phyloP scores from a whole-genome alignment of 2,797 vertebrate genomes.

The Iguana delicatissima region DNA sequence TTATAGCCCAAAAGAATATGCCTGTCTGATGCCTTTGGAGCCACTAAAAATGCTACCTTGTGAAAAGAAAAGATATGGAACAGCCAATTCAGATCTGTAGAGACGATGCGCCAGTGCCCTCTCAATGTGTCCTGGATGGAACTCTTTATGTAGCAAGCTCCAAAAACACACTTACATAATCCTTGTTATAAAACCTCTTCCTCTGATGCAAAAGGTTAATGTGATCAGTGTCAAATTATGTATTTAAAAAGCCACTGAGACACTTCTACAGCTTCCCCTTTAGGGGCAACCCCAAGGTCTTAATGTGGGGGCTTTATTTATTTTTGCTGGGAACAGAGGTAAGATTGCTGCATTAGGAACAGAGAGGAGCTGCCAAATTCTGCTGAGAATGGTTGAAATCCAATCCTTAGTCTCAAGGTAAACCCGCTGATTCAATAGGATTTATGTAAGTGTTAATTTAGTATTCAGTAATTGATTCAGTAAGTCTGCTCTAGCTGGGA shows the following conservation, averaged over 20 bases:
- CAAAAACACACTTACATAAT: constrained; percentile 73
- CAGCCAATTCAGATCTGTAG: not conserved
- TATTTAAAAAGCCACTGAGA: constrained; percentile 75
- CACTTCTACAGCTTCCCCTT: constrained; percentile 68
- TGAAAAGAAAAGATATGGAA: not conserved
- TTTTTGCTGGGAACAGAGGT: constrained; percentile 60
- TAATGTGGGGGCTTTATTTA: constrained; percentile 68
- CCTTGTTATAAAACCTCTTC: constrained; percentile 44
- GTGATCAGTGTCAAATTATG: constrained; percentile 73
- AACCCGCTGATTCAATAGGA: no score
- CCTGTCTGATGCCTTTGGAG: not conserved
- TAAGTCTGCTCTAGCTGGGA: no score
- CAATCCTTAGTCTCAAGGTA: no score
- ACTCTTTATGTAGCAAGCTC: constrained; percentile 57
- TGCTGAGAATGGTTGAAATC: no score
- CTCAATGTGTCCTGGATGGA: constrained; percentile 64
- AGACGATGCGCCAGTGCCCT: constrained; percentile 31
- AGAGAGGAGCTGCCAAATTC: not conserved
- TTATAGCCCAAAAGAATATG: no score
- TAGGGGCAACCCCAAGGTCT: constrained; percentile 69
- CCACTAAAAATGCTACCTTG: not conserved
- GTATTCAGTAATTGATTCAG: no score
- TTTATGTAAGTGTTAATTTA: no score
- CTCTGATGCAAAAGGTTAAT: constrained; percentile 74
- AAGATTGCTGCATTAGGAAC: constrained; percentile 54